phyloP scores from a whole-genome alignment of 2,888 invertebrate species.

The Diabrotica balteata region DNA sequence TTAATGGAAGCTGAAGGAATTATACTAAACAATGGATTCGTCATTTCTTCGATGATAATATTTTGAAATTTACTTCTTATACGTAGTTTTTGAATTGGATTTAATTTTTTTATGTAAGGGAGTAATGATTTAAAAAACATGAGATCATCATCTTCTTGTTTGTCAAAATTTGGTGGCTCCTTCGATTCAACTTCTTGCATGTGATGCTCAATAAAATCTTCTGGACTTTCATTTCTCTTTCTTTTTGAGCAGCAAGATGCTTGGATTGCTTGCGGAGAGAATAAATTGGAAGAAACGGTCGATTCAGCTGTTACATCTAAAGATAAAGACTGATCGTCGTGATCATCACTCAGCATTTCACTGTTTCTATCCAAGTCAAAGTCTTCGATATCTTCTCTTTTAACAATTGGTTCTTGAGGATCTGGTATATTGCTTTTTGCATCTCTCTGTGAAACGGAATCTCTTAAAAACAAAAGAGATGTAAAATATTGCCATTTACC shows the following conservation, averaged over 20 bases:
- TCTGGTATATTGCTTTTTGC: not conserved
- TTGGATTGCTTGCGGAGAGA: not conserved
- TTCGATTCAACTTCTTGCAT: conserved; percentile 4
- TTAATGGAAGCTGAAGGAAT: no score
- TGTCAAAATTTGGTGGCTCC: conserved; percentile 1
- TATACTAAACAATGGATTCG: not conserved
- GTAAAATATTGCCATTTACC: not conserved
- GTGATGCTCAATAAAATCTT: conserved; percentile 7
- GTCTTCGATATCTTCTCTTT: not conserved
- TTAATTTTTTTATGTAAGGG: not conserved
- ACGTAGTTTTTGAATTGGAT: conserved; percentile 4
- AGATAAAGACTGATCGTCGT: not conserved
- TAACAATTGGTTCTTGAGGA: not conserved
- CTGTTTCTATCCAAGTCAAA: not conserved
- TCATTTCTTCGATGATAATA: not conserved
- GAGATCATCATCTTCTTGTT: conserved; percentile 9
- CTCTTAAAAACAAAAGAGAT: not conserved
- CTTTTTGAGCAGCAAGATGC: conserved; percentile 2
- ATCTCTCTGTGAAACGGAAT: not conserved
- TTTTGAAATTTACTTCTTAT: conserved; percentile 1
- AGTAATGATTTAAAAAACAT: conserved; percentile 13
- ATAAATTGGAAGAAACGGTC: not conserved
- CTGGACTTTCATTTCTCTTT: not conserved
- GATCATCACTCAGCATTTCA: conserved; percentile 1
- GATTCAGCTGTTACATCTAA: not conserved